Percentiles rank a stretch among this genome's conserved stretches.
These are phyloP conservation scores for Battus philenor DNA, from an alignment of 1,140 invertebrate genomes.

Conservation along the genomic window DNA sequence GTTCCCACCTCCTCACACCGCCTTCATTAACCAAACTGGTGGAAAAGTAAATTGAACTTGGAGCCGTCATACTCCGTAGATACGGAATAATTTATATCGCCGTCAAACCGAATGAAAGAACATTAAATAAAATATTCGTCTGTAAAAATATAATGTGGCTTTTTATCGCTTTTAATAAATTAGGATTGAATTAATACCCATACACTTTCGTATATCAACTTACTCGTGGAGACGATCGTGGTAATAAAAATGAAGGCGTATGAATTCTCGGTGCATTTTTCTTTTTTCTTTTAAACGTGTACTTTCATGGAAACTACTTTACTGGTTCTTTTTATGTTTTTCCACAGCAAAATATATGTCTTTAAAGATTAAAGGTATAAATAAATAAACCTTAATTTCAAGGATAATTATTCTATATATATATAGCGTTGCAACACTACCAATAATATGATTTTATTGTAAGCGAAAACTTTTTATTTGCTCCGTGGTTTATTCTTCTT, in stretches of 20 bases:
- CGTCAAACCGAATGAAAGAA: slow-evolving; percentile 6
- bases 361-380: too few species aligned
- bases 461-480: too few species aligned
- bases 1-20: slow-evolving; percentile 28
- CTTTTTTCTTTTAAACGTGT: too few species aligned
- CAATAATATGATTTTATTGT: too few species aligned
- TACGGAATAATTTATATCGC: slow-evolving; percentile 7
- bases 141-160: slow-evolving; percentile 10
- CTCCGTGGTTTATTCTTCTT: too few species aligned
- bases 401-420: too few species aligned
- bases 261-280: slow-evolving; percentile 5
- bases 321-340: too few species aligned
- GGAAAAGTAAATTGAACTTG: slow-evolving; percentile 20
- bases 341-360: too few species aligned
- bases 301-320: too few species aligned
- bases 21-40: slow-evolving; percentile 41
- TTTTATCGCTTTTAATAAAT: slow-evolving; percentile 13
- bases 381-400: too few species aligned
- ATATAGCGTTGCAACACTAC: too few species aligned
- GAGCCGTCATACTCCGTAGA: slow-evolving; percentile 12
- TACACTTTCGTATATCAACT: slow-evolving; percentile 12
- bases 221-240: slow-evolving; percentile 5
- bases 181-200: slow-evolving; percentile 13
- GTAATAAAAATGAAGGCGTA: slow-evolving; percentile 9
- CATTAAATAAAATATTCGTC: slow-evolving; percentile 8